A percentile compares a stretch with the other conserved stretches of the same genome.
These are phyloP conservation scores for Andrena bucephala DNA, from an alignment of 2,888 invertebrate genomes.

Conservation along the genomic window DNA sequence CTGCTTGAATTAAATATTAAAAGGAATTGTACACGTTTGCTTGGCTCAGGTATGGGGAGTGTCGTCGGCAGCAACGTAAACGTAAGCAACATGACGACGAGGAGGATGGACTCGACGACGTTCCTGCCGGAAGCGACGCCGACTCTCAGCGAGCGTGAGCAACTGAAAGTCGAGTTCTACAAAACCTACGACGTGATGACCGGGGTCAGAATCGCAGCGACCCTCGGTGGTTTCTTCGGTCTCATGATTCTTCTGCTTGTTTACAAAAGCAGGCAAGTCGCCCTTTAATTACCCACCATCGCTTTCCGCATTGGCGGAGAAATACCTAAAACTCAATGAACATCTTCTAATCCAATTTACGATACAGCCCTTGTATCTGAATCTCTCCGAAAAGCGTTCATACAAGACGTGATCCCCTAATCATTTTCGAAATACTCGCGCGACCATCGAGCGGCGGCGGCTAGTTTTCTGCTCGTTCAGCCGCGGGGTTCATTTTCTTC, in stretches of 20 bases:
- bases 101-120: constrained; percentile 85
- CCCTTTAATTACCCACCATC: neutral
- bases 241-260: constrained; percentile 96
- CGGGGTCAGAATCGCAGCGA: constrained; percentile 95
- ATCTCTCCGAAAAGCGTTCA: too few species aligned
- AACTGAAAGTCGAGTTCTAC: constrained; percentile 93
- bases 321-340: neutral
- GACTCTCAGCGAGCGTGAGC: constrained; percentile 87
- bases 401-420: too few species aligned
- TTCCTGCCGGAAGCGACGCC: constrained; percentile 85
- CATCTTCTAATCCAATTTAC: too few species aligned
- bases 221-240: constrained; percentile 95
- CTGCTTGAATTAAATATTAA: neutral
- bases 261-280: constrained; percentile 90
- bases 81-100: constrained; percentile 83
- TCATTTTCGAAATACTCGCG: too few species aligned
- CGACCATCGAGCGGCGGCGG: too few species aligned
- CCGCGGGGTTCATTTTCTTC: too few species aligned
- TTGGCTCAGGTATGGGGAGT: constrained; percentile 80
- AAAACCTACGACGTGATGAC: constrained; percentile 97
- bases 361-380: too few species aligned
- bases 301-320: neutral
- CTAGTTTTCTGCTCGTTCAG: too few species aligned
- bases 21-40: neutral
- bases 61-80: constrained; percentile 73